Evolutionary conservation across 2,888 invertebrate species (phyloP), one percentile per base, ranked within the genome.

Genomic region (Apotomis betuletana): DNA sequence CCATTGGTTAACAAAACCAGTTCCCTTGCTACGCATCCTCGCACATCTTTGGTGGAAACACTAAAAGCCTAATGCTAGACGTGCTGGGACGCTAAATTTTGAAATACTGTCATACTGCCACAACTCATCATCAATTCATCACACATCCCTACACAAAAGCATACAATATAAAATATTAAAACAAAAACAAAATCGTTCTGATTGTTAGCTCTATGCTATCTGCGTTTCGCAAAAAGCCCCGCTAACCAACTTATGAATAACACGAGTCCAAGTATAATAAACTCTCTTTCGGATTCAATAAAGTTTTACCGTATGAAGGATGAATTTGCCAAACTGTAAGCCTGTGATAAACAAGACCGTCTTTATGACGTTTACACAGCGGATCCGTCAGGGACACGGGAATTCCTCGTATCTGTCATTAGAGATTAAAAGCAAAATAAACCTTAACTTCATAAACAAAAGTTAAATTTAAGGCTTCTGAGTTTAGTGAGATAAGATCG

Each of bases 321-420:
- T 51, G 52, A 38, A 38, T 52, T 62, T 62, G 51, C 51, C 5
- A 38, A 36, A 3, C 27, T 61, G 51, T 62, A 62, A 62, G 62
- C 51, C 51, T 36, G 62, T 27, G 51, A 62, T 62, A 62, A 51
- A 51, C 62, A 62, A 36, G 15, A 51, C n/a, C 52, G 51, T 51
- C 62, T 52, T 63, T 63, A 62, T 62, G 62, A 62, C 62, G 62
- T 62, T 51, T 62, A 27, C 51, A 51, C 44, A 59, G 59, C 8
- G 62, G 38, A 10, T 62, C 36, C 38, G 9, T 27, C 5, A 10
- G 36, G 36, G 6, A 5, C 5, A n/a, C 13, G 12, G 12, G 1
- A 5, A 8, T 49, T 52, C 9, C 36, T 52, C 52, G 52, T 38
- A 52, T 52, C 52, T 52, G 51, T 6, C 0, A 12, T 6, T 49